Conservation (phyloP, 1,140 invertebrate species). For the Drosophila sturtevanti region DNA sequence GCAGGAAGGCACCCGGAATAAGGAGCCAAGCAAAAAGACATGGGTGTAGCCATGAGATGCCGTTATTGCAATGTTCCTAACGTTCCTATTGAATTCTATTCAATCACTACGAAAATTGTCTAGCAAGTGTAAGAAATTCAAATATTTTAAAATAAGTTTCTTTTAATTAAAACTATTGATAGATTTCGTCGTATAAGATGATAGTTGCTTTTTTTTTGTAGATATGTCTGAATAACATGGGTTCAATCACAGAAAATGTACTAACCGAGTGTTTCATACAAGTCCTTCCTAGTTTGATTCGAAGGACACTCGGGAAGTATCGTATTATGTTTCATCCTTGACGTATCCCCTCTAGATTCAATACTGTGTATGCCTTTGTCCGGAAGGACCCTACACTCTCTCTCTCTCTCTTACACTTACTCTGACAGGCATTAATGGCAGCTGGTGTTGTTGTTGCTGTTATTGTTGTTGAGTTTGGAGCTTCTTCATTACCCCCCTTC, state of each 20-base stretch:
- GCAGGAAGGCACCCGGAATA: conserved; percentile 5
- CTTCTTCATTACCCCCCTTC: conserved; percentile 3
- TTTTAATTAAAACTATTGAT: no score
- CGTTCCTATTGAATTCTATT: background rate
- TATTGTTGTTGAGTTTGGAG: conserved; percentile 5
- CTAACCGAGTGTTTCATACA: background rate
- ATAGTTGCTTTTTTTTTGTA: no score
- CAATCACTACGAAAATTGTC: no score
- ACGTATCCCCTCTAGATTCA: background rate
- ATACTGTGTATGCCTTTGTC: background rate
- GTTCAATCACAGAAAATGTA: background rate
- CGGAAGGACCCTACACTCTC: background rate
- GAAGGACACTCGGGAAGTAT: background rate
- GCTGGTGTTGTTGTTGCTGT: conserved; percentile 51
- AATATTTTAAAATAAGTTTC: no score
- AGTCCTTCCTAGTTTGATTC: background rate
- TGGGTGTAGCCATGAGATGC: background rate
- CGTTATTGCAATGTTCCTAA: background rate
- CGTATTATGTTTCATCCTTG: background rate
- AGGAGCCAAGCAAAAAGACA: conserved; percentile 22
- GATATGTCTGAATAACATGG: no score
- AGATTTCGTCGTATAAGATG: no score
- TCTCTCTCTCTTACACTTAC: background rate
- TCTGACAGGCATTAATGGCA: conserved; percentile 68
- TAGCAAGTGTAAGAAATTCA: no score